Base-by-base conservation (phyloP, 2,888 invertebrate species). In the Orchesella flavescens region DNA sequence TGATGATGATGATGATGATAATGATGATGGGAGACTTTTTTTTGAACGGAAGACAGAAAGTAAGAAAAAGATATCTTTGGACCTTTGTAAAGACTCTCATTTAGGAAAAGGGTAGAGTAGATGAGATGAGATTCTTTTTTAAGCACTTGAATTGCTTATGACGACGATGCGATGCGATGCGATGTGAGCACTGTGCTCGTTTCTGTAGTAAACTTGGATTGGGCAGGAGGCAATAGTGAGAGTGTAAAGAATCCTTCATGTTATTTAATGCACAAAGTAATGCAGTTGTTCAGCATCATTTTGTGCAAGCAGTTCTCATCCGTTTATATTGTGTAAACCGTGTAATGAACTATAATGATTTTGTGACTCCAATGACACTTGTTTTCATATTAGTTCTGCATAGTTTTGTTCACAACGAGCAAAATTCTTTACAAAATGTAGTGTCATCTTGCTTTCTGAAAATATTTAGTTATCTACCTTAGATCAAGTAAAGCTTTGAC, bases 361-460 rank as follows among this genome's bases (percentile, higher is more conserved):
- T 12, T 59, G 24, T 63, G 63, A 63, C 63, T 63, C 66, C 17
- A 17, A 44, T 66, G 66, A 66, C 66, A 44, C 66, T 66, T 66
- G 66, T 66, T 66, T 66, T 34, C 66, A 7, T 4, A 66, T 61
- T 61, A 61, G 61, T 24, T 61, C 23, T 13, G 23, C 61, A 61
- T n/a, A 21, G 1, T 23, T 61, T 19, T 23, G 23, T 34, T 34
- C 34, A 34, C 34, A 34, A n/a, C n/a, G n/a, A n/a, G 34, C 34
- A 34, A 2, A 34, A 34, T 34, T 34, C 7, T 7, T 34, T 34
- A 34, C n/a, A 34, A 34, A 34, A 34, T 7, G 34, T 34, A 34
- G 34, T 34, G 34, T 34, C 34, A 34, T 34, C 34, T 34, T 19
- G n/a, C 10, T 53, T 53, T 53, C 53, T 53, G 34, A 34, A 34